Evolutionary conservation across 2,888 invertebrate species (phyloP), one percentile per base, ranked within the genome.

Genomic region (Gymnosoma rotundatum): DNA sequence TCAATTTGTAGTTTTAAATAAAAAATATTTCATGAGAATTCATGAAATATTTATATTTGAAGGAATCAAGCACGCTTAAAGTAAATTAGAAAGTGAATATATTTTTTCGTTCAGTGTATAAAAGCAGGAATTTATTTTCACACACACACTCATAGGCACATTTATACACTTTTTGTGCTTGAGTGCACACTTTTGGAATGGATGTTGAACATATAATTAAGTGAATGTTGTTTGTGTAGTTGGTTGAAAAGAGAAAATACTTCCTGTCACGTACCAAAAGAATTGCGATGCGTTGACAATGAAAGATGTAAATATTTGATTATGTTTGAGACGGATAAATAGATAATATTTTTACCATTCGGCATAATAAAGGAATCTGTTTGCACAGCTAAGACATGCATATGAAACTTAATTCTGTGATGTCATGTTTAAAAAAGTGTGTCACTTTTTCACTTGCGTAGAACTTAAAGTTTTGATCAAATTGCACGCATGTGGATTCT

Each of bases 271-370:
- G 52, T 67, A 74, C 67, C 52, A 36, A 21, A 42, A 48, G 67
- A 73, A 67, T 67, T 61, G 73, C 21, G n/a, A 67, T 67, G 61
- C 42, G 58, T 54, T 74, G 61, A 73, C 67, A 80, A 74, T 54
- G 56, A 58, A 79, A 79, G 72, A 79, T 79, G 14, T 67, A 74
- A 80, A 74, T 67, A 60, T 58, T 36, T 64, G 78, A 78, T 78
- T 63, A 50, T 52, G 61, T 52, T 69, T 45, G n/a, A 48, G 58
- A 45, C 52, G 56, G 14, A 56, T 56, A 18, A 4, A 42, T 20
- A 38, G 67, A 67, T 76, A 50, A n/a, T 18, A 42, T 48, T 45
- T 64, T 21, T 42, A 64, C 45, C 16, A 18, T 20, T 73, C 52
- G n/a, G 20, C 14, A 16, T 61, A 16, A 72, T 50, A 60, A 69